Evolutionary conservation across 2,797 vertebrate species (phyloP).

Genomic region (Carduelis carduelis): DNA sequence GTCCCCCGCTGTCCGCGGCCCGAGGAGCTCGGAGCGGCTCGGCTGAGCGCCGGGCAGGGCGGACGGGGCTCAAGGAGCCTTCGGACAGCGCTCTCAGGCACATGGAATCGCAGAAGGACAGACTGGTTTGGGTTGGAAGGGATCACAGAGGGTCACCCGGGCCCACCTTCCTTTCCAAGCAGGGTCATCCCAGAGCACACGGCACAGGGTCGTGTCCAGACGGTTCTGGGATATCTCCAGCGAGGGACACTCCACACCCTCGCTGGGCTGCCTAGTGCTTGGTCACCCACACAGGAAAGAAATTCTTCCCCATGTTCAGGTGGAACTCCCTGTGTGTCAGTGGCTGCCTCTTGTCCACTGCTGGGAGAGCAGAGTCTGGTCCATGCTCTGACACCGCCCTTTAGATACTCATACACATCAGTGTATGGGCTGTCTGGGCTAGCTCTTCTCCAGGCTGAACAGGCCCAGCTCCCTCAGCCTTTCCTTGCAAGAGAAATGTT

Average conservation of each 20-base stretch:
- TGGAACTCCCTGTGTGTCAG: background rate
- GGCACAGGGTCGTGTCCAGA: background rate
- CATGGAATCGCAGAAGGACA: background rate
- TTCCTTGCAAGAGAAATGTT: rapidly evolving
- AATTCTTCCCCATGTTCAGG: background rate
- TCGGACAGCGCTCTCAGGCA: background rate
- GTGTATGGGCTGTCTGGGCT: background rate
- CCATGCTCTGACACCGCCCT: background rate
- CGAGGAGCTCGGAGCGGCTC: background rate
- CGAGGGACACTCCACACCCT: background rate
- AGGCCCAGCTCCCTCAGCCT: background rate
- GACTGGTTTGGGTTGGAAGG: background rate
- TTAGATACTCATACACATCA: background rate
- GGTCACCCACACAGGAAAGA: background rate
- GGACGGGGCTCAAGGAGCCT: background rate
- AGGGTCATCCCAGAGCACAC: background rate
- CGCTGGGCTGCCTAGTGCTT: background rate
- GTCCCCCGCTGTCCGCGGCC: background rate
- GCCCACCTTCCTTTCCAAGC: background rate
- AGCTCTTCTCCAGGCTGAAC: background rate
- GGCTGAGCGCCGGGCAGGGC: background rate
- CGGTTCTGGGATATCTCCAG: background rate
- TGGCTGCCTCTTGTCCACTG: background rate
- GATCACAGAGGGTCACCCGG: background rate
- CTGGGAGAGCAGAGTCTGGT: background rate